phyloP scores from a whole-genome alignment of 2,888 invertebrate species.

The Sinotaia quadrata region DNA sequence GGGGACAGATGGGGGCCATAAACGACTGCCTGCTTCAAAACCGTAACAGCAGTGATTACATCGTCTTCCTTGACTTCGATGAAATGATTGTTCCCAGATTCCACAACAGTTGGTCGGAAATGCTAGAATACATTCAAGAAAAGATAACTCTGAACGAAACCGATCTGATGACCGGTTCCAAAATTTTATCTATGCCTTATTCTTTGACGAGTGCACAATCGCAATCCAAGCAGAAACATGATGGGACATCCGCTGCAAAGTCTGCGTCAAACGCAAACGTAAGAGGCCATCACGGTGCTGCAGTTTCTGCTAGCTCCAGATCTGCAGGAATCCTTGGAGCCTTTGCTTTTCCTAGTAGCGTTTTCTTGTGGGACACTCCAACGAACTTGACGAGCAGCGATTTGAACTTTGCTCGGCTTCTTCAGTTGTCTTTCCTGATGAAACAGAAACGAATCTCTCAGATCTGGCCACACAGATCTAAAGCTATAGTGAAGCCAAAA shows the following conservation, averaged over 20 bases:
- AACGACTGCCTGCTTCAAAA: slow-evolving; percentile 18
- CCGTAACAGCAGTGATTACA: slow-evolving; percentile 7
- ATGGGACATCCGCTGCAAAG: background rate
- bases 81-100: slow-evolving; percentile 18
- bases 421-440: background rate
- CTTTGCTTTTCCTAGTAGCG: slow-evolving; percentile 1
- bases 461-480: background rate
- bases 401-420: background rate
- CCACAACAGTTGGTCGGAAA: background rate
- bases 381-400: background rate
- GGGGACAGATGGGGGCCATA: slow-evolving; percentile 19
- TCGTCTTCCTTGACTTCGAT: slow-evolving; percentile 20
- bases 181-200: background rate
- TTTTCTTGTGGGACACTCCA: slow-evolving; percentile 8
- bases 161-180: background rate
- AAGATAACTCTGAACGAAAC: background rate
- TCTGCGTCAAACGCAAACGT: too few relatives aligned
- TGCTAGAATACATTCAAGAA: background rate
- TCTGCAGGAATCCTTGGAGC: background rate
- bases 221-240: background rate
- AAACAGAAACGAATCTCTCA: slow-evolving; percentile 2
- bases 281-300: background rate
- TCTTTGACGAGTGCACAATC: background rate
- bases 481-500: slow-evolving; percentile 2
- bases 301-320: too few relatives aligned